Percentiles rank a stretch among this genome's conserved stretches.
Evolutionary conservation across 2,113 vertebrate species (phyloP).

Genomic region (Poicephalus gulielmi): DNA sequence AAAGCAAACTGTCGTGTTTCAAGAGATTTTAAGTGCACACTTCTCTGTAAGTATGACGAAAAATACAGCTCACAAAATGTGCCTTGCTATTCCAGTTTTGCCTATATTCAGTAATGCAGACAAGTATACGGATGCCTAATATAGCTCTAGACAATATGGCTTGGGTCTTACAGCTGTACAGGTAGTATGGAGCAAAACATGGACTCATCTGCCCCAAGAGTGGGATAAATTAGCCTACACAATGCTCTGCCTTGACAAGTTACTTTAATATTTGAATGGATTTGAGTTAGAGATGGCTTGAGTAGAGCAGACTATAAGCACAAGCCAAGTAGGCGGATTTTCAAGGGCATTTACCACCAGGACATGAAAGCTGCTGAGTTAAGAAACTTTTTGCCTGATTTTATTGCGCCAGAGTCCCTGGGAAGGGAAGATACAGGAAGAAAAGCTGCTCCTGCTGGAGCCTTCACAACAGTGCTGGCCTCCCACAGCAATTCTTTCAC

Average conservation of each 20-base stretch:
- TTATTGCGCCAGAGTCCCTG: slow-evolving; percentile 6
- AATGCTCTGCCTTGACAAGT: background rate
- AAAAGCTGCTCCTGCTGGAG: background rate
- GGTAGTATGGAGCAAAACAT: background rate
- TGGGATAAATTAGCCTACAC: background rate
- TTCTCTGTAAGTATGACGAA: background rate
- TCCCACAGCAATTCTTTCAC: background rate
- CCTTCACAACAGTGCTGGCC: background rate
- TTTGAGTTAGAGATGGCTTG: slow-evolving; percentile 9
- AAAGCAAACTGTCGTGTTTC: slow-evolving; percentile 13
- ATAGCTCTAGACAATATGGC: background rate
- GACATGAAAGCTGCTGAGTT: slow-evolving; percentile 35
- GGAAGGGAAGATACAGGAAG: background rate
- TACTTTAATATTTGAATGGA: slow-evolving; percentile 9
- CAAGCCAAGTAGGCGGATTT: slow-evolving; percentile 45
- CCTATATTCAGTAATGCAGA: background rate
- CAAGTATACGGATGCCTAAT: background rate
- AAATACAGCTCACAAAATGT: slow-evolving; percentile 6
- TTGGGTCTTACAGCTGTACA: background rate
- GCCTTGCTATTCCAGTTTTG: slow-evolving; percentile 16
- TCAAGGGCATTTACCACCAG: slow-evolving; percentile 41
- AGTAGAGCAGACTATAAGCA: slow-evolving; percentile 22
- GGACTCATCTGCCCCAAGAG: background rate
- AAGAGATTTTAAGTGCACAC: background rate
- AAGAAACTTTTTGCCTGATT: slow-evolving; percentile 34